phyloP scores from a whole-genome alignment of 2,797 vertebrate species.

The Melanotaenia pygmaea region DNA sequence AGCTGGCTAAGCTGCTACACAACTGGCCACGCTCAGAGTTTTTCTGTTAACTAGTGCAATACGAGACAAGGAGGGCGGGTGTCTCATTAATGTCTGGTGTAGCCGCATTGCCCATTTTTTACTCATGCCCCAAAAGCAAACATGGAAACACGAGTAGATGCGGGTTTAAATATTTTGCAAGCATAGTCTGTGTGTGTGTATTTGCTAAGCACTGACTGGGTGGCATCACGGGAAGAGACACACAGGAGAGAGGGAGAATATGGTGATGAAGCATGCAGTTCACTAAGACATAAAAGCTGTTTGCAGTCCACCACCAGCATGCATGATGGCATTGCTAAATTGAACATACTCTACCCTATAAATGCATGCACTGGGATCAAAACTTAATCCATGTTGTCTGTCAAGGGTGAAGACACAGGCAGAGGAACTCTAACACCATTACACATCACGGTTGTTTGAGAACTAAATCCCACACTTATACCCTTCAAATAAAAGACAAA shows the following conservation, averaged over 20 bases:
- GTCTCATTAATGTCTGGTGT: not conserved
- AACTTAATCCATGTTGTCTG: not conserved
- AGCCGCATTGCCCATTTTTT: not conserved
- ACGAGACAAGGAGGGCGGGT: constrained; percentile 27
- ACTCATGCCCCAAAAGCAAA: not conserved
- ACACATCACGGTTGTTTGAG: not conserved
- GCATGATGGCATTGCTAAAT: constrained; percentile 27
- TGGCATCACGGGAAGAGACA: constrained; percentile 4
- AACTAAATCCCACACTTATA: not conserved
- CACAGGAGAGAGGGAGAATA: not conserved
- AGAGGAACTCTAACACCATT: constrained; percentile 6
- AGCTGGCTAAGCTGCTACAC: constrained; percentile 56
- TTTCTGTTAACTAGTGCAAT: constrained; percentile 20
- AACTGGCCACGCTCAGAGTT: constrained; percentile 2
- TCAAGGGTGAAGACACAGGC: constrained; percentile 1
- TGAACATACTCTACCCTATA: not conserved
- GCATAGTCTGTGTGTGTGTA: not conserved
- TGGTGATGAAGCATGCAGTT: not conserved
- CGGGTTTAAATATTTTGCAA: constrained; percentile 19
- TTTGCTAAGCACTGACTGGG: not conserved
- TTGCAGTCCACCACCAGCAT: not conserved
- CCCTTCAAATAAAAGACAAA: not conserved
- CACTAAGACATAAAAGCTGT: not conserved
- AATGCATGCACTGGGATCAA: not conserved
- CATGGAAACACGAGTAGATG: constrained; percentile 11